phyloP scores from a whole-genome alignment of 2,113 vertebrate genomes.

The Oreochromis niloticus region DNA sequence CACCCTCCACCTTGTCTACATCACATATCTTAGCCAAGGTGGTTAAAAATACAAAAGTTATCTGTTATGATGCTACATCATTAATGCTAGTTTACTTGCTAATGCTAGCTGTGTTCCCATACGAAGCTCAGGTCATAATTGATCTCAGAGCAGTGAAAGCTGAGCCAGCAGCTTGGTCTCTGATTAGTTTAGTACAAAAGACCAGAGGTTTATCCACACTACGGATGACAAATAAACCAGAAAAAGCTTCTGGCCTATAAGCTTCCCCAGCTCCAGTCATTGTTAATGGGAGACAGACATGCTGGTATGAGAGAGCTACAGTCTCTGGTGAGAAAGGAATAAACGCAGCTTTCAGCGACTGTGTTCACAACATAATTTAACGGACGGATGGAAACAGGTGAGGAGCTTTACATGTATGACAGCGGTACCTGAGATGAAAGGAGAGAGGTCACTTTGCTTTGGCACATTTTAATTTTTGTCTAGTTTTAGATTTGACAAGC shows the following conservation, averaged over 20 bases:
- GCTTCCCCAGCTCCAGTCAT: background rate
- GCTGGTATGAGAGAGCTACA: background rate
- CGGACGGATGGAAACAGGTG: background rate
- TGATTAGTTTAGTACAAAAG: background rate
- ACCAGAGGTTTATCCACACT: background rate
- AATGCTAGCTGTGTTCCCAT: background rate
- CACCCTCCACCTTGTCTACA: background rate
- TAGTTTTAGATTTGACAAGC: background rate
- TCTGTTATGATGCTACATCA: background rate
- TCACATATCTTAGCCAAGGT: background rate
- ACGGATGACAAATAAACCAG: background rate
- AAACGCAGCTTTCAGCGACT: background rate
- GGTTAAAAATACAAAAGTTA: background rate
- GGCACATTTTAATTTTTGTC: background rate
- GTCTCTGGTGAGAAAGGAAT: background rate
- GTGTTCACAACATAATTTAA: background rate
- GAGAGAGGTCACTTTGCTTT: background rate
- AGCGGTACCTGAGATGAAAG: background rate
- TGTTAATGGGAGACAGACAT: background rate
- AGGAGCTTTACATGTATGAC: background rate
- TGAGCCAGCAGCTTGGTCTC: background rate
- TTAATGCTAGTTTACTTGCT: background rate
- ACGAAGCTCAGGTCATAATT: background rate
- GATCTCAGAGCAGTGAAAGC: background rate
- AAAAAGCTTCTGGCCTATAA: background rate